Evolutionary conservation across 2,888 invertebrate species (phyloP), one percentile per base, ranked within the genome.

Genomic region (Scaptomyza cyrtandrae): DNA sequence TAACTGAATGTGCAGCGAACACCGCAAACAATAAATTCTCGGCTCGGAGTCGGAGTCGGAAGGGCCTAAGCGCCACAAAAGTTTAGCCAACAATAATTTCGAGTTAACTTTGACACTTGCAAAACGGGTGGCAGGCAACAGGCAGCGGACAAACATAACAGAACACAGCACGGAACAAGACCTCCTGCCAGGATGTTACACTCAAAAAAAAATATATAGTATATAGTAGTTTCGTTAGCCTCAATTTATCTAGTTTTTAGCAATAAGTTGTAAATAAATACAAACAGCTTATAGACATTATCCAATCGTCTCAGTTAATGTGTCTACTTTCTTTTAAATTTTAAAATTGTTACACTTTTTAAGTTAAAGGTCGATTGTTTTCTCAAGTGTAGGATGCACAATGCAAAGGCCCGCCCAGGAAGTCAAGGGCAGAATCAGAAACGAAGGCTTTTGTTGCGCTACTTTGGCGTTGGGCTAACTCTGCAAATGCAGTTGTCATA

Each of bases 31-130:
- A 83, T 78, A 83, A 82, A 82, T 85, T 75, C 68, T 50, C 45
- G 49, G 63, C 54, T 52, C 16, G n/a, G 14, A 14, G 39, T 52
- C 16, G n/a, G 14, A 14, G 39, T 16, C 37, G n/a, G 6, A 41
- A 9, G 29, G 14, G 65, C 50, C 85, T 84, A 84, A 86, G 85
- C 87, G 85, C 87, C 85, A 81, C 80, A 84, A 86, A 88, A 88
- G 86, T 86, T 86, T 86, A 88, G 88, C 86, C 85, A 86, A 86
- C 89, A 88, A 88, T 88, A 88, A 88, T 88, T 88, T 88, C 89
- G 85, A 89, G 88, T 88, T 88, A 89, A 88, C 86, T 88, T 89
- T 88, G 89, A 89, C 88, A 88, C 89, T 88, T 88, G 83, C 82
- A 87, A 85, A 84, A 77, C 81, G 79, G 74, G 64, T 35, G 50